A percentile compares a stretch with the other conserved stretches of the same genome.
These are phyloP conservation scores for Trachemys scripta DNA, from an alignment of 2,113 vertebrate species.

Conservation along the genomic window DNA sequence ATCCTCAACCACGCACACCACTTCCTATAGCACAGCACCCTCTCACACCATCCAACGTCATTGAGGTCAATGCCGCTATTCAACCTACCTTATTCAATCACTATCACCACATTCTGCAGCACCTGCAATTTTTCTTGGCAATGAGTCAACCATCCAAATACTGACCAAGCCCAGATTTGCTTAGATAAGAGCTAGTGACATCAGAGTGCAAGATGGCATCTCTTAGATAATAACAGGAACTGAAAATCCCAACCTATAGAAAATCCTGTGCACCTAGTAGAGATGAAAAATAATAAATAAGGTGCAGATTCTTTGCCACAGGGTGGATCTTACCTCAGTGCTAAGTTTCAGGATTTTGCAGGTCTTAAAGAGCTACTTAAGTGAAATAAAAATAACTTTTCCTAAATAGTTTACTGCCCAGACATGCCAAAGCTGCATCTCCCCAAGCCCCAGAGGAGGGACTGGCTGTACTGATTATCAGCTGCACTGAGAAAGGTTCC, in stretches of 20 bases:
- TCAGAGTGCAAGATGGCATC: background rate
- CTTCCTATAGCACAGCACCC: background rate
- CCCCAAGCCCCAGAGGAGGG: slow-evolving; percentile 4
- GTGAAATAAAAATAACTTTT: slow-evolving; percentile 35
- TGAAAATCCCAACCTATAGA: background rate
- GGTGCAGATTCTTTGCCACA: slow-evolving; percentile 21
- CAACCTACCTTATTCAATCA: background rate
- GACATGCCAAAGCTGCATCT: slow-evolving; percentile 41
- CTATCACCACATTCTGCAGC: background rate
- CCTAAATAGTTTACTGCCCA: slow-evolving; percentile 55
- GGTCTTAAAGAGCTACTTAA: slow-evolving; percentile 59
- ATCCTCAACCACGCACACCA: background rate
- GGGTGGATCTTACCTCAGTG: background rate
- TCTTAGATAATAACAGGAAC: background rate
- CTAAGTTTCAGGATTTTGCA: slow-evolving; percentile 41
- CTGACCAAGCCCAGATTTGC: background rate
- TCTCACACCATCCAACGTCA: background rate
- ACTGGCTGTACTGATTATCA: background rate
- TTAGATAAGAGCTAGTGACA: background rate
- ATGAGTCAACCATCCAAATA: background rate
- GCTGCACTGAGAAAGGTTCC: slow-evolving; percentile 30
- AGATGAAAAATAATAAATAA: slow-evolving; percentile 7
- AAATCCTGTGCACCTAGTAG: background rate
- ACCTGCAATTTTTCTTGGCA: background rate
- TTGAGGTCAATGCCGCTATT: background rate